A percentile compares a stretch with the other conserved stretches of the same genome.
Conservation (phyloP, 2,888 invertebrate species). For the Cephus runcator region DNA sequence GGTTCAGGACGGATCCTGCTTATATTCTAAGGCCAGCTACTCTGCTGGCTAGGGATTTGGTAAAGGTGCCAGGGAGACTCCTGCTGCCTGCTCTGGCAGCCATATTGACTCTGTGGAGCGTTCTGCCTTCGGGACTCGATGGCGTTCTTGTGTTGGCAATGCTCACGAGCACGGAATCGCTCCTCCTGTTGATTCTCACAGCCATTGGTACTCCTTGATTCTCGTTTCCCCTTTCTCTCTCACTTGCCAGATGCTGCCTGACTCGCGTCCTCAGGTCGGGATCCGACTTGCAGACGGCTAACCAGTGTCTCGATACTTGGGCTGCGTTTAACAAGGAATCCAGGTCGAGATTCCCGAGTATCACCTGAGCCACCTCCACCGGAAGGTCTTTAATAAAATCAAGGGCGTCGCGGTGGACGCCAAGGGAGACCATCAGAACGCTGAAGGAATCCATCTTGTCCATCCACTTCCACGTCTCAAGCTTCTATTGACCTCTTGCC, state of each 20-base stretch:
- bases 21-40: not conserved
- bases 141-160: not conserved
- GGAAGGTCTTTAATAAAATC: constrained; percentile 19
- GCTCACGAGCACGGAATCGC: not conserved
- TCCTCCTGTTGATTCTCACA: not conserved
- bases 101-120: not conserved
- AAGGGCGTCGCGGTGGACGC: constrained; percentile 4
- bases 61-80: not conserved
- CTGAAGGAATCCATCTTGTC: not conserved
- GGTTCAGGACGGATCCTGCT: not conserved
- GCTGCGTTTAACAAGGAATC: constrained; percentile 18
- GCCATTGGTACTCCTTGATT: not conserved
- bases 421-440: not conserved
- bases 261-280: constrained; percentile 14
- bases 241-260: constrained; percentile 14
- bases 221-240: not conserved
- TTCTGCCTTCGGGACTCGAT: not conserved
- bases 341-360: constrained; percentile 19
- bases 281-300: constrained; percentile 14
- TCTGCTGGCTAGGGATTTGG: not conserved
- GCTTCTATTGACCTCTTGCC: not conserved
- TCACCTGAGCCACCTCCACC: constrained; percentile 20
- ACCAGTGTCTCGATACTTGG: constrained; percentile 16
- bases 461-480: not conserved
- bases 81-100: not conserved